Conservation (phyloP, 1,140 invertebrate genomes). For the Pachypsylla venusta region DNA sequence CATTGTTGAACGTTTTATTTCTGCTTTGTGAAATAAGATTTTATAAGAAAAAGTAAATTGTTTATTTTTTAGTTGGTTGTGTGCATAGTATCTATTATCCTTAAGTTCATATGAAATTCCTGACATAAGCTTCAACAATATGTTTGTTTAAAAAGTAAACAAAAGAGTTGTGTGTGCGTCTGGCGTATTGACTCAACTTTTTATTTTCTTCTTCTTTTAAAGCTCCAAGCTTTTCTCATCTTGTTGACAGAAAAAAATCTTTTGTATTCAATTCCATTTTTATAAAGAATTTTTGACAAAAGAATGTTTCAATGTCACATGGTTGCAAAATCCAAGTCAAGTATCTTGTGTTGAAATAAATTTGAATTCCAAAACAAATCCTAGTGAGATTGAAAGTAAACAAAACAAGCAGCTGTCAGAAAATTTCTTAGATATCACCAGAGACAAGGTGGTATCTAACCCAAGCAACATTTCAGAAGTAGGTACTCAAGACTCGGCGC, state of each 20-base stretch:
- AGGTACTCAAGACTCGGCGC: not conserved
- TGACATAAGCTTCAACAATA: conserved; percentile 9
- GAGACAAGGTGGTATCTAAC: not conserved
- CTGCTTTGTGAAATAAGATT: not conserved
- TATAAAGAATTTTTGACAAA: too few relatives aligned
- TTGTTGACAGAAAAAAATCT: conserved; percentile 9
- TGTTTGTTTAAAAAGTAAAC: conserved; percentile 9
- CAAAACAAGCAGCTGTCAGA: not conserved
- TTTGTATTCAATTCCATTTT: not conserved
- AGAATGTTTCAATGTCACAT: not conserved
- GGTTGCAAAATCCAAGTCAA: not conserved
- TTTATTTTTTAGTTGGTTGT: not conserved
- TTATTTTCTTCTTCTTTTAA: not conserved
- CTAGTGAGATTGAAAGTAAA: not conserved
- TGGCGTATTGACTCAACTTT: conserved; percentile 9
- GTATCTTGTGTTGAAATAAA: not conserved
- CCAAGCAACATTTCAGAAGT: conserved; percentile 6
- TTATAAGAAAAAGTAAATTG: not conserved
- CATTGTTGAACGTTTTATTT: too few relatives aligned
- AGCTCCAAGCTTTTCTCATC: conserved; percentile 3
- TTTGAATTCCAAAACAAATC: not conserved
- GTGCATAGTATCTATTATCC: conserved; percentile 6
- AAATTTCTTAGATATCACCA: conserved; percentile 6
- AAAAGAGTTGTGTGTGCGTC: conserved; percentile 2
- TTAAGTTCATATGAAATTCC: conserved; percentile 8